Evolutionary conservation across 2,797 vertebrate genomes (phyloP).

Genomic region (Hyperoplus lanceolatus): DNA sequence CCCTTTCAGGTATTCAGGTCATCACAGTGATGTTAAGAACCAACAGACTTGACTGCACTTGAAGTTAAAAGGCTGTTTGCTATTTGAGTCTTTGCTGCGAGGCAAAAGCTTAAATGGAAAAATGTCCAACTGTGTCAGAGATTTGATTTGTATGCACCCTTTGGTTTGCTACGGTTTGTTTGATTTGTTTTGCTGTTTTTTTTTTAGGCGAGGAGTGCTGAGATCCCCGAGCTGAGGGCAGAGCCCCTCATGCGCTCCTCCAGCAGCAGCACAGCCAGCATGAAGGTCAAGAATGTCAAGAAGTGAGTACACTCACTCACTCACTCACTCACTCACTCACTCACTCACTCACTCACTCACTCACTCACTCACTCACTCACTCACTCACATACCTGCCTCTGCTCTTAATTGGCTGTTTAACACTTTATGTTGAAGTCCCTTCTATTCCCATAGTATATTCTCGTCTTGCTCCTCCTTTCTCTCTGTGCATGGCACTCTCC

Average conservation of each 20-base stretch:
- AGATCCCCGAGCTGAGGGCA: conserved; percentile 92
- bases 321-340: conserved; percentile 20
- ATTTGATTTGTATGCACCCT: conserved; percentile 15
- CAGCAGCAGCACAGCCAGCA: conserved; percentile 95
- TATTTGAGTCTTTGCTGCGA: background rate
- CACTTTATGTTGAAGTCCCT: conserved; percentile 28
- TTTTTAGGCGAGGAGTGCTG: conserved; percentile 93
- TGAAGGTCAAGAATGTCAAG: conserved; percentile 98
- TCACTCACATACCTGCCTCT: conserved; percentile 20
- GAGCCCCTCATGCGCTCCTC: conserved; percentile 92
- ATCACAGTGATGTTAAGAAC: background rate
- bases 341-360: conserved; percentile 1
- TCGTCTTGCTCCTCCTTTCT: conserved; percentile 53
- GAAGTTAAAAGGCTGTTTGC: conserved; percentile 1
- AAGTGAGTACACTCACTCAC: conserved; percentile 88
- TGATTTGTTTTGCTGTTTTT: conserved; percentile 10
- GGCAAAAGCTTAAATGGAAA: conserved; percentile 11
- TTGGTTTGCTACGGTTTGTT: conserved; percentile 23
- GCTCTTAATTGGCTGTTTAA: conserved; percentile 45
- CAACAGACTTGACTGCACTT: background rate
- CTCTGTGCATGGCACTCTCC: conserved; percentile 31
- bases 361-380: conserved; percentile 2
- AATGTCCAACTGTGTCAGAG: background rate
- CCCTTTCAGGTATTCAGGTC: background rate
- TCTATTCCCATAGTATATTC: conserved; percentile 47